Conservation (phyloP, 2,797 vertebrate genomes). For the Tokudaia muenninki region DNA sequence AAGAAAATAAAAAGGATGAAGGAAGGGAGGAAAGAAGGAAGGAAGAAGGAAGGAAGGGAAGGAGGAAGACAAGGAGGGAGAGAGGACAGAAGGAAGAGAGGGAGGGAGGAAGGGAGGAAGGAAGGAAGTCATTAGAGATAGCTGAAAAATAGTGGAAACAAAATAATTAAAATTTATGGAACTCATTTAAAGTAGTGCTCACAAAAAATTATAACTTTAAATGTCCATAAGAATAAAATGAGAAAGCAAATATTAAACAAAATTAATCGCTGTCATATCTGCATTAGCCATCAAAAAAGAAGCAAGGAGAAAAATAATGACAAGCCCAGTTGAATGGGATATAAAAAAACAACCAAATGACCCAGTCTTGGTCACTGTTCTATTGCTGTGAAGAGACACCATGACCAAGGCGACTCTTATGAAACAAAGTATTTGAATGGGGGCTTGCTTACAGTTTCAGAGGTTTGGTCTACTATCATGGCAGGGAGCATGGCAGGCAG, state of each 20-base stretch:
- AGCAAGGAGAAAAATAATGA: constrained; percentile 55
- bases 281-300: not conserved
- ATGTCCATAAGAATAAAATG: not conserved
- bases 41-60: no score
- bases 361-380: not conserved
- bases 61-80: not conserved
- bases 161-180: constrained; percentile 32
- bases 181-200: constrained; percentile 10
- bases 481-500: no score
- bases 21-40: not conserved
- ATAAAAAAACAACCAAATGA: constrained; percentile 28
- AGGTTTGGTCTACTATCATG: not conserved
- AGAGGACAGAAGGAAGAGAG: not conserved
- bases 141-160: not conserved
- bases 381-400: not conserved
- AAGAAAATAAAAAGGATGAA: not conserved
- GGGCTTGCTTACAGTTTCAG: not conserved
- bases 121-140: not conserved
- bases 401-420: not conserved
- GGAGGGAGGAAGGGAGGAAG: not conserved
- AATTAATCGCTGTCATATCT: not conserved
- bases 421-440: not conserved
- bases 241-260: constrained; percentile 43
- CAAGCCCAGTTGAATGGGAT: not conserved
- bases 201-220: constrained; percentile 2